Base-by-base conservation (phyloP, 2,113 vertebrate species). In the Accipiter cooperii region DNA sequence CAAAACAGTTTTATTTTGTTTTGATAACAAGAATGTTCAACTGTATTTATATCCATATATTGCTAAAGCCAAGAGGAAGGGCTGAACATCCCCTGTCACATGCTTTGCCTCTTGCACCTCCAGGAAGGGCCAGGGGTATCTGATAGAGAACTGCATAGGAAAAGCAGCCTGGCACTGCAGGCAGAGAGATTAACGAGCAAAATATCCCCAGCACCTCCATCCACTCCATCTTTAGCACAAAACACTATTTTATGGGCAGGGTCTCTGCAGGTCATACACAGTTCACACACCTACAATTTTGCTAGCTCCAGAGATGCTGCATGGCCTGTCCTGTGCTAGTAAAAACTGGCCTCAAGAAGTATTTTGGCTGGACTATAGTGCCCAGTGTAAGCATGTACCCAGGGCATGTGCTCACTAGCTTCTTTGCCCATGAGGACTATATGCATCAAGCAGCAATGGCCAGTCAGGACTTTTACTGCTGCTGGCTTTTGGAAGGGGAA, bases 181-280 rank as follows among this genome's bases (percentile, higher is more conserved):
- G 71, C 33, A 68, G 64, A 70, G 51, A 74, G 22, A 33, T 8
- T 66, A 46, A 49, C 9, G 15, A 64, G 17, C 26, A 57, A 36
- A 87, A 73, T 20, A 11, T 5, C 38, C 55, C 80, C 51, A 47
- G 44, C 44, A 49, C 28, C 81, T 84, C 40, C 29, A 55, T 3
- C 31, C 33, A 18, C 18, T 34, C 69, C 7, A 5, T 12, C 70
- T 58, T 10, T 54, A 61, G 61, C 57, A 33, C 20, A 69, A 77
- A 17, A 12, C 1, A 2, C 28, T 38, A 0, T 25, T 76, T 49
- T 42, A 40, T 1, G 1, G 64, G 34, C 49, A 63, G 46, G 19
- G 9, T 33, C 89, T 84, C 49, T 78, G 61, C 38, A 74, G 76
- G 5, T 31, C 28, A 6, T 2, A 12, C 7, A 13, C 1, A 2